Percentiles rank a stretch among this genome's conserved stretches.
phyloP scores from a whole-genome alignment of 2,113 vertebrate genomes.

The Budorcas taxicolor region DNA sequence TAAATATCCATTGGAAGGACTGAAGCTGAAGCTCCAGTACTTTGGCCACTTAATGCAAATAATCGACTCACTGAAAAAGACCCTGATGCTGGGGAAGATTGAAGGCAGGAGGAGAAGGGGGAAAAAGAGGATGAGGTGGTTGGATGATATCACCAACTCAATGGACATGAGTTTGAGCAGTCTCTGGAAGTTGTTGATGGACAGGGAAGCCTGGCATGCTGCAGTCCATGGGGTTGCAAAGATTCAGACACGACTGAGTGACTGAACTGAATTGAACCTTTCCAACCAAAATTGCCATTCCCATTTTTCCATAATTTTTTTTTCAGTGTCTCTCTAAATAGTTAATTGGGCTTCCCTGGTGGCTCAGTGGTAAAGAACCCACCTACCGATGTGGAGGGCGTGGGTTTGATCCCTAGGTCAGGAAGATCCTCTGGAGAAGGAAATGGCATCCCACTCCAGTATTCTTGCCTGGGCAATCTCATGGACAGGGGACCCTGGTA shows the following conservation, averaged over 20 bases:
- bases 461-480: neutral
- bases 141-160: accelerated
- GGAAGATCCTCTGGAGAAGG: neutral
- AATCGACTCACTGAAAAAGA: neutral
- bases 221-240: neutral
- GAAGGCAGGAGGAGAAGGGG: neutral
- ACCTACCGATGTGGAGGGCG: accelerated
- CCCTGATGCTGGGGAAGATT: neutral
- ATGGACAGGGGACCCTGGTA: neutral
- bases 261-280: neutral
- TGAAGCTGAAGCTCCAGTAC: neutral
- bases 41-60: neutral
- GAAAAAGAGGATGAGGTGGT: neutral
- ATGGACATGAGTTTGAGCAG: neutral
- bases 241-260: accelerated
- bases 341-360: neutral
- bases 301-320: neutral
- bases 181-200: neutral
- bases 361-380: neutral
- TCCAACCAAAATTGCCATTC: neutral
- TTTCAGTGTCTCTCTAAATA: neutral
- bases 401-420: neutral
- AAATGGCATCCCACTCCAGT: neutral
- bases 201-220: neutral
- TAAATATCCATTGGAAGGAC: neutral